Evolutionary conservation across 2,888 invertebrate species (phyloP).

Genomic region (Bibio marci): DNA sequence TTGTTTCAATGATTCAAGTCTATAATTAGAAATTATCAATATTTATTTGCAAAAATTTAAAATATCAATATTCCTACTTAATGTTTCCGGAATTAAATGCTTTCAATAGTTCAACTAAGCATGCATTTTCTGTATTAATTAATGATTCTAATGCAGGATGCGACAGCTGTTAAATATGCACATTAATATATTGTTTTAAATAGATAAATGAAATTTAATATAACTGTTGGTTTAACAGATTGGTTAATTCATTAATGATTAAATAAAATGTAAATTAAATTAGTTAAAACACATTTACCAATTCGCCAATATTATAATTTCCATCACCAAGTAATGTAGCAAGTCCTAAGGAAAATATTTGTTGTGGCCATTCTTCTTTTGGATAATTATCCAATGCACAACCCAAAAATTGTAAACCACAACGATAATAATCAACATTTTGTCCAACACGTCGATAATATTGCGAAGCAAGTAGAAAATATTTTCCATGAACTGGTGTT

Average conservation of each 20-base stretch:
- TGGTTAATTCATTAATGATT: too few species aligned
- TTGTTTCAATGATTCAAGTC: conserved; percentile 51
- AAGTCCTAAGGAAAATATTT: conserved; percentile 81
- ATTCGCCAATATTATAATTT: conserved; percentile 93
- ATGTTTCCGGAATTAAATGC: conserved; percentile 80
- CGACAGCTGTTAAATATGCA: conserved; percentile 51
- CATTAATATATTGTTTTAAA: too few species aligned
- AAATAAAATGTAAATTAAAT: too few species aligned
- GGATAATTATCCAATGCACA: conserved; percentile 52
- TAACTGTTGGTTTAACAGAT: too few species aligned
- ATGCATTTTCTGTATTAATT: conserved; percentile 62
- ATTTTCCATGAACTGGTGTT: conserved; percentile 83
- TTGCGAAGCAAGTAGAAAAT: conserved; percentile 82
- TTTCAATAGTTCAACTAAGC: conserved; percentile 72
- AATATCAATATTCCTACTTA: too few species aligned
- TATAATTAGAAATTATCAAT: conserved; percentile 15
- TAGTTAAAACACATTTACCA: too few species aligned
- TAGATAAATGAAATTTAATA: neutral
- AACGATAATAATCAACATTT: conserved; percentile 88
- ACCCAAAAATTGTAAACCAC: conserved; percentile 71
- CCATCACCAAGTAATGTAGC: conserved; percentile 89
- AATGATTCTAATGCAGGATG: conserved; percentile 85
- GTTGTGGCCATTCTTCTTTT: conserved; percentile 46
- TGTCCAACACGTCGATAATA: conserved; percentile 71
- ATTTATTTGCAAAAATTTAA: too few species aligned